A percentile compares a stretch with the other conserved stretches of the same genome.
Conservation (phyloP, 2,888 invertebrate genomes). For the Helleia helle region DNA sequence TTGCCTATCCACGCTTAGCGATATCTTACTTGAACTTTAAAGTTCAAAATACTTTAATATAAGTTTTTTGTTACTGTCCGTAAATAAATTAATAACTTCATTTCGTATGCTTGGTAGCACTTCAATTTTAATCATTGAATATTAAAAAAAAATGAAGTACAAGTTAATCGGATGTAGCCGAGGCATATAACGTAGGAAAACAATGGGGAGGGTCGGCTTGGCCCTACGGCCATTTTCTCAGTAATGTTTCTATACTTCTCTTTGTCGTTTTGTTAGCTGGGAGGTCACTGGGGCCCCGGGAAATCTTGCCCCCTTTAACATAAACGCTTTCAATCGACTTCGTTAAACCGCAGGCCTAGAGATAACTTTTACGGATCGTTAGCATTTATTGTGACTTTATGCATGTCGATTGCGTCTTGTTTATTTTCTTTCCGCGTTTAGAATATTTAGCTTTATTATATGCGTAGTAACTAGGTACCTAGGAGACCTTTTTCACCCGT, state of each 20-base stretch:
- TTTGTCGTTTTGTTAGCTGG: slow-evolving; percentile 51
- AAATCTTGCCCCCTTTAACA: slow-evolving; percentile 35
- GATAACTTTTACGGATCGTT: slow-evolving; percentile 9
- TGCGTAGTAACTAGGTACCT: too few relatives aligned
- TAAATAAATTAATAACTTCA: too few relatives aligned
- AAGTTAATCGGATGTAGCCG: slow-evolving; percentile 27
- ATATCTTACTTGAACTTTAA: too few relatives aligned
- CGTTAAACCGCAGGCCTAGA: slow-evolving; percentile 53
- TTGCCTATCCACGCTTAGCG: too few relatives aligned
- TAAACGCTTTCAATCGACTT: slow-evolving; percentile 7
- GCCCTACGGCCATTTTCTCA: slow-evolving; percentile 60
- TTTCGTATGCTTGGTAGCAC: too few relatives aligned
- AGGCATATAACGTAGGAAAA: slow-evolving; percentile 41
- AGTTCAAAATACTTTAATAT: too few relatives aligned
- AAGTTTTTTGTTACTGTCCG: too few relatives aligned
- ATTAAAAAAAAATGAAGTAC: slow-evolving; percentile 31
- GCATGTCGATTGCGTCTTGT: background rate
- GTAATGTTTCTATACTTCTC: slow-evolving; percentile 51
- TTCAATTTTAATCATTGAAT: slow-evolving; percentile 4
- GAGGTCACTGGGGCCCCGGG: slow-evolving; percentile 49
- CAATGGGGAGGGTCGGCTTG: slow-evolving; percentile 51
- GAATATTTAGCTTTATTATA: too few relatives aligned
- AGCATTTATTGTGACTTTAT: slow-evolving; percentile 5
- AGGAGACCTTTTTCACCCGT: too few relatives aligned
- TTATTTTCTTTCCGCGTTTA: background rate